Evolutionary conservation across 2,888 invertebrate genomes (phyloP).

Genomic region (Macrophya alboannulata): DNA sequence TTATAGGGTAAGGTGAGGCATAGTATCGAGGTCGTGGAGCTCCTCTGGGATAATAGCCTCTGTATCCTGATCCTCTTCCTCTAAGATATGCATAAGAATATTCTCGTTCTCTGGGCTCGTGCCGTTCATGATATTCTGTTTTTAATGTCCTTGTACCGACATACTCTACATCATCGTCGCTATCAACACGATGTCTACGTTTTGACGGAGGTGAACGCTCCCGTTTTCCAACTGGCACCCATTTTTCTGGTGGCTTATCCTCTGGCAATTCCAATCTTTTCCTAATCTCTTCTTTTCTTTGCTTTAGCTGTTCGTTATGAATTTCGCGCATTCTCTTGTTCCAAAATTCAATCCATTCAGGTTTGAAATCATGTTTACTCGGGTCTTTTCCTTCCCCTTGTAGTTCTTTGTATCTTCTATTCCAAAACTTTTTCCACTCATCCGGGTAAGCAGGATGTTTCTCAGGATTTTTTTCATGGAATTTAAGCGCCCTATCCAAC

Average conservation of each 20-base stretch:
- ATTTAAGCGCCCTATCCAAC: constrained; percentile 85
- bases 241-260: constrained; percentile 75
- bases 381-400: constrained; percentile 89
- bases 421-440: constrained; percentile 96
- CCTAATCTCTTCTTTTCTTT: constrained; percentile 86
- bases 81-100: constrained; percentile 65
- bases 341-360: constrained; percentile 95
- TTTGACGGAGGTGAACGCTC: constrained; percentile 44
- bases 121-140: constrained; percentile 69
- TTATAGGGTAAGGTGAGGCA: constrained; percentile 76
- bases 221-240: constrained; percentile 38
- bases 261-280: constrained; percentile 82
- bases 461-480: constrained; percentile 92
- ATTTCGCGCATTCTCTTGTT: constrained; percentile 91
- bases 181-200: constrained; percentile 68
- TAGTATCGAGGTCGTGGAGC: constrained; percentile 66
- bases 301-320: constrained; percentile 86
- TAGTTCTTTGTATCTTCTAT: constrained; percentile 90
- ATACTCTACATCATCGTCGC: constrained; percentile 78
- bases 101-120: constrained; percentile 67
- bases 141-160: constrained; percentile 73
- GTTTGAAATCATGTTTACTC: constrained; percentile 91
- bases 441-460: constrained; percentile 94
- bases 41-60: constrained; percentile 64
- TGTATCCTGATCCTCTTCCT: constrained; percentile 64